Evolutionary conservation across 2,113 vertebrate species (phyloP), one percentile per base, ranked within the genome.

Genomic region (Xyrauchen texanus): DNA sequence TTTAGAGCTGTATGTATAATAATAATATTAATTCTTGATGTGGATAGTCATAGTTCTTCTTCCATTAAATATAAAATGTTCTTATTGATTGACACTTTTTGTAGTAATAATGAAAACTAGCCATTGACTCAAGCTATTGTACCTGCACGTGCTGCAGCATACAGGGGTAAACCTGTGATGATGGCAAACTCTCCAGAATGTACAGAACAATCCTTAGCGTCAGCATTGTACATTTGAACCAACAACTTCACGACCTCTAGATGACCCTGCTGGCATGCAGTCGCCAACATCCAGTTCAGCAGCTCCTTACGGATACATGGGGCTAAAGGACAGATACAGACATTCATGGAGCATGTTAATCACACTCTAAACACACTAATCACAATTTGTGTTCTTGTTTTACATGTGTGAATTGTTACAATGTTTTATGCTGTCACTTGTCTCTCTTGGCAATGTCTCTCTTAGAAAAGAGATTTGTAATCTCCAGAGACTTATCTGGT

Each of bases 61-160:
- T 34, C 21, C 21, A 34, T 34, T 34, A 34, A 34, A 34, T 34
- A 34, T 34, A 34, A 34, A 1, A 34, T 34, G 1, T 34, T 34
- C 21, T 58, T 13, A 6, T 58, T 15, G 55, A 15, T 4, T 7
- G 13, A 58, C 13, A 11, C 7, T 58, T 6, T 58, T 7, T 58
- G 53, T 13, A 57, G 2, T 12, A 57, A 13, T 13, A n/a, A 6
- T 5, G 6, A 12, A 8, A 49, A 49, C 47, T 2, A 49, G 8
- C 2, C 47, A 49, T 13, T 6, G 5, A 12, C 53, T 6, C 5
- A 57, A 57, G 53, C 53, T 34, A 10, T 10, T 34, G 57, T 83
- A 99, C 97, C 96, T 91, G 95, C 92, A 82, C 90, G 93, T 52
- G 95, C 95, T 5, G 96, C 95, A 0, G 96, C 96, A 0, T 98